A percentile compares a stretch with the other conserved stretches of the same genome.
These are phyloP conservation scores for Festucalex cinctus DNA, from an alignment of 2,113 vertebrate genomes.

Conservation along the genomic window DNA sequence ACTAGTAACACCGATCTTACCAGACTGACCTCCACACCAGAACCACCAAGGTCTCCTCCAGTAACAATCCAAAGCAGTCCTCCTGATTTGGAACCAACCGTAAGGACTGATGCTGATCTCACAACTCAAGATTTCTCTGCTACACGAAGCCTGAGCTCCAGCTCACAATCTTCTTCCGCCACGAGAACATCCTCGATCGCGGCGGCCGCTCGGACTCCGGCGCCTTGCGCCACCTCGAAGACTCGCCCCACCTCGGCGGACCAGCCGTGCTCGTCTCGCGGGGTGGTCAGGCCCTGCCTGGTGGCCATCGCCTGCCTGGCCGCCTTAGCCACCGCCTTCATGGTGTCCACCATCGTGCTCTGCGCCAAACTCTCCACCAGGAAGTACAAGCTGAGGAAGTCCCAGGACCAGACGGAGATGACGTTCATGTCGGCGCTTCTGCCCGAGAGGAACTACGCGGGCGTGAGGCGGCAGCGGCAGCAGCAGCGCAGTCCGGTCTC, in stretches of 20 bases:
- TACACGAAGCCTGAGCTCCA: neutral
- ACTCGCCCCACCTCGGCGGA: neutral
- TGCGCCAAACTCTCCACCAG: slow-evolving; percentile 71
- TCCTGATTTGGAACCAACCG: neutral
- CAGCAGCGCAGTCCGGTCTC: slow-evolving; percentile 30
- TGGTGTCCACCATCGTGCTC: slow-evolving; percentile 76
- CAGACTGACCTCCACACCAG: neutral
- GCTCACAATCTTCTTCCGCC: slow-evolving; percentile 8
- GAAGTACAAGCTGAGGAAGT: slow-evolving; percentile 47
- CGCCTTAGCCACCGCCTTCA: slow-evolving; percentile 75
- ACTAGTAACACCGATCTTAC: neutral
- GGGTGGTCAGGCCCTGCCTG: slow-evolving; percentile 67
- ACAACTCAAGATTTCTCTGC: neutral
- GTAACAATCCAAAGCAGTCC: neutral
- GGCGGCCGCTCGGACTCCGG: neutral
- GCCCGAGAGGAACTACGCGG: slow-evolving; percentile 55
- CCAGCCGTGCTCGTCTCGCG: slow-evolving; percentile 29
- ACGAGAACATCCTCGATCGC: neutral
- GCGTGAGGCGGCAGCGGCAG: slow-evolving; percentile 42
- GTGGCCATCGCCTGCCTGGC: slow-evolving; percentile 78
- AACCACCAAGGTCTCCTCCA: neutral
- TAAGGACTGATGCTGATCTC: neutral
- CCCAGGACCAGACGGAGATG: slow-evolving; percentile 76
- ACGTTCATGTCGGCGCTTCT: slow-evolving; percentile 84
- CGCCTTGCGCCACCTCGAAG: neutral